These are phyloP conservation scores for Buceros bicornis DNA, from an alignment of 2,797 vertebrate species.

Conservation along the genomic window DNA sequence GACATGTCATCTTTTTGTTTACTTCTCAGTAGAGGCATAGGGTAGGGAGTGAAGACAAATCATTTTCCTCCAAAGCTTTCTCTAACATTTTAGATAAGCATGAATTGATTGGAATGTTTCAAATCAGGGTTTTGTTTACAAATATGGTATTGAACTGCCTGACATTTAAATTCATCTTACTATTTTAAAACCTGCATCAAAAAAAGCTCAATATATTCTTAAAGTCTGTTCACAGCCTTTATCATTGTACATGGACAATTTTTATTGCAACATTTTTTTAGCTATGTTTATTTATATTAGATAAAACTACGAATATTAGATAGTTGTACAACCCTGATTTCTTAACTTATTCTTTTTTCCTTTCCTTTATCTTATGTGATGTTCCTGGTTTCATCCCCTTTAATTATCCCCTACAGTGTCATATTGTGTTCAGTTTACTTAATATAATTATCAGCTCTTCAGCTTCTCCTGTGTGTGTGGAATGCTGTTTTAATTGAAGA, in stretches of 20 bases:
- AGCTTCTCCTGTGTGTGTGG: not conserved
- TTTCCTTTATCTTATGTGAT: rapidly evolving
- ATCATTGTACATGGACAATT: not conserved
- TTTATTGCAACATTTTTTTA: not conserved
- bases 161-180: not conserved
- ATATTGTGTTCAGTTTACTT: not conserved
- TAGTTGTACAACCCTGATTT: not conserved
- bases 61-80: not conserved
- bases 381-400: not conserved
- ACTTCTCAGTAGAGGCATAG: not conserved
- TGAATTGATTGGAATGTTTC: not conserved
- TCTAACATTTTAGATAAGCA: not conserved
- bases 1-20: not conserved
- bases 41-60: not conserved
- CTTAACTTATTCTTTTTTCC: not conserved
- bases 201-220: not conserved
- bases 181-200: not conserved
- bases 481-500: not conserved
- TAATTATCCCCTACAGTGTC: not conserved
- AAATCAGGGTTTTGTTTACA: not conserved
- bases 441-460: not conserved
- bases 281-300: not conserved
- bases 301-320: not conserved
- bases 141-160: not conserved
- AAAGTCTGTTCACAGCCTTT: not conserved